Base-by-base conservation (phyloP, 2,113 vertebrate species). In the Colaptes auratus region DNA sequence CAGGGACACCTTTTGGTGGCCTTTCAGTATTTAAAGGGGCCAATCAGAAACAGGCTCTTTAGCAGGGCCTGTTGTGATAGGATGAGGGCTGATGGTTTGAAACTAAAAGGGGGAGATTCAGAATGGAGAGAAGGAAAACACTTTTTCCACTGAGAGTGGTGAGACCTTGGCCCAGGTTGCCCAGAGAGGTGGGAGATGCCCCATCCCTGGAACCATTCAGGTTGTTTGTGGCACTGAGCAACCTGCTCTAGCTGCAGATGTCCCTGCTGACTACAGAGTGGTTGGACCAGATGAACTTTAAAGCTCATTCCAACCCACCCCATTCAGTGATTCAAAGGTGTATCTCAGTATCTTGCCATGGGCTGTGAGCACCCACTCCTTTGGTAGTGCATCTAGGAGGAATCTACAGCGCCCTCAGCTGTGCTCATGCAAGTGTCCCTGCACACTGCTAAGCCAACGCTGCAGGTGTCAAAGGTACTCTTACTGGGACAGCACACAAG, bases 381-480 rank as follows among this genome's bases (percentile, higher is more conserved):
- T 15, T 9, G 39, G 74, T 6, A 61, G 4, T 27, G 36, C n/a
- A 20, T 13, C 50, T 59, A 15, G 59, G 56, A 53, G 70, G 50
- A 14, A n/a, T 17, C 72, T 15, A 30, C 35, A 36, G 71, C 77
- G 46, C 6, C 84, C 24, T 59, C 64, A 60, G 76, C 23, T 12
- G 46, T 3, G 5, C 56, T 46, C 0, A 0, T 24, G 3, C 10
- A 6, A 17, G 30, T 1, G 1, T 73, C n/a, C 44, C 19, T 5
- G 1, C 14, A 4, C 17, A 7, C 21, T 2, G 1, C n/a, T 9
- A 24, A 48, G 18, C n/a, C 4, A 2, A 17, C 16, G 6, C 28
- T 4, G 0, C 0, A 18, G 67, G 28, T 17, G 67, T 30, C 11
- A 1, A 8, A 0, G 25, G 33, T 58, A 28, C 61, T 2, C n/a